Conservation (phyloP, 1,140 invertebrate genomes). For the Glomeris maerens region DNA sequence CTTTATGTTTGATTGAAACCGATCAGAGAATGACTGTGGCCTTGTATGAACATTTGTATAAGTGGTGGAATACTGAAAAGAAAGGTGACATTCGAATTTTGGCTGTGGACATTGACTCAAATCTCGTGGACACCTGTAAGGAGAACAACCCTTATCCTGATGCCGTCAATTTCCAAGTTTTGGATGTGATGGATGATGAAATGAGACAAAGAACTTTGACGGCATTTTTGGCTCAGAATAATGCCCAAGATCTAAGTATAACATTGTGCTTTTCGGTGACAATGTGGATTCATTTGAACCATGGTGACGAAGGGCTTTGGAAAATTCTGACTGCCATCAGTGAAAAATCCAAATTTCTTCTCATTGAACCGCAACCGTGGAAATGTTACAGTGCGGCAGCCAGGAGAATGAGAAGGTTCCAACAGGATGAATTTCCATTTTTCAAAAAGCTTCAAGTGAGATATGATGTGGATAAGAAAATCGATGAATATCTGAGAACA, state of each 20-base stretch:
- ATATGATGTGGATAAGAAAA: too few relatives aligned
- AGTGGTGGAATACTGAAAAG: not conserved
- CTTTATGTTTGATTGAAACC: too few relatives aligned
- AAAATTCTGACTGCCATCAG: conserved; percentile 36
- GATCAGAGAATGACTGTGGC: conserved; percentile 47
- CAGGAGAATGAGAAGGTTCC: conserved; percentile 46
- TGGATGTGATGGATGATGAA: conserved; percentile 45
- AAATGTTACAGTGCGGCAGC: conserved; percentile 59
- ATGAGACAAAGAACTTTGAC: conserved; percentile 1
- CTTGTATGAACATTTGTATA: conserved; percentile 44
- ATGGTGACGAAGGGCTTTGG: conserved; percentile 52
- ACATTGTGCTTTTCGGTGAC: conserved; percentile 59
- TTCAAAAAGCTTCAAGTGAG: too few relatives aligned
- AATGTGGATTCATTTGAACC: conserved; percentile 79
- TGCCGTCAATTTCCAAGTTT: conserved; percentile 41
- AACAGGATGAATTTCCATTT: too few relatives aligned
- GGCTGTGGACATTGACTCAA: conserved; percentile 56
- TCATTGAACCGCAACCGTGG: conserved; percentile 69
- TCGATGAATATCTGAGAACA: too few relatives aligned
- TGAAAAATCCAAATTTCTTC: conserved; percentile 40
- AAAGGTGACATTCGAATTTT: conserved; percentile 37
- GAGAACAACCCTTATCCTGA: conserved; percentile 31
- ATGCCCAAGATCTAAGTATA: conserved; percentile 36
- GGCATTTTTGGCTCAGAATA: conserved; percentile 6
- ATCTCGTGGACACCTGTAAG: conserved; percentile 48